Conservation (phyloP, 2,113 vertebrate species). For the Limnothrissa miodon region DNA sequence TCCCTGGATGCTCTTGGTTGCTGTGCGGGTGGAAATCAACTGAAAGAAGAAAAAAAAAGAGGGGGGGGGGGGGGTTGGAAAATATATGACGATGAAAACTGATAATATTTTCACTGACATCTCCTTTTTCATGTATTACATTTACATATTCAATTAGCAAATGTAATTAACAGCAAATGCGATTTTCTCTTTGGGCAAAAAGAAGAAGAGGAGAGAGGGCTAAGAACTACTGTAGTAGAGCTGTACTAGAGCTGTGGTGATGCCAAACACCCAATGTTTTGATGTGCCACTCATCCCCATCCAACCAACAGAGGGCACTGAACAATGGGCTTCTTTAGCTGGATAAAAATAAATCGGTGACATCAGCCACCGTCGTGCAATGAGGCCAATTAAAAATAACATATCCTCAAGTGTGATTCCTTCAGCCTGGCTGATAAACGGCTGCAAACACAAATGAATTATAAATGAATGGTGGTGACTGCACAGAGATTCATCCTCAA, state of each 20-base stretch:
- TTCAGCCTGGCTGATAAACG: background rate
- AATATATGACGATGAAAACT: background rate
- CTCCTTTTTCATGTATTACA: background rate
- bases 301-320: background rate
- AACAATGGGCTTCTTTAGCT: background rate
- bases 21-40: conserved; percentile 14
- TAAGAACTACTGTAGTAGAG: too few species aligned
- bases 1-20: conserved; percentile 20
- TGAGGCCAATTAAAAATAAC: conserved; percentile 18
- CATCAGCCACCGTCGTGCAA: conserved; percentile 12
- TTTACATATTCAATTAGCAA: background rate
- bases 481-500: too few species aligned
- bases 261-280: background rate
- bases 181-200: background rate
- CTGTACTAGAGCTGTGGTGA: background rate
- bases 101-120: background rate
- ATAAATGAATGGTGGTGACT: too few species aligned
- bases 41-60: background rate
- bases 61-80: background rate
- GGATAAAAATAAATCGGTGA: conserved; percentile 1
- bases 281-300: background rate
- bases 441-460: conserved; percentile 5
- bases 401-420: conserved; percentile 10
- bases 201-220: background rate
- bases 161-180: background rate